Conservation (phyloP, 1,140 invertebrate species). For the Drosophila neocordata region DNA sequence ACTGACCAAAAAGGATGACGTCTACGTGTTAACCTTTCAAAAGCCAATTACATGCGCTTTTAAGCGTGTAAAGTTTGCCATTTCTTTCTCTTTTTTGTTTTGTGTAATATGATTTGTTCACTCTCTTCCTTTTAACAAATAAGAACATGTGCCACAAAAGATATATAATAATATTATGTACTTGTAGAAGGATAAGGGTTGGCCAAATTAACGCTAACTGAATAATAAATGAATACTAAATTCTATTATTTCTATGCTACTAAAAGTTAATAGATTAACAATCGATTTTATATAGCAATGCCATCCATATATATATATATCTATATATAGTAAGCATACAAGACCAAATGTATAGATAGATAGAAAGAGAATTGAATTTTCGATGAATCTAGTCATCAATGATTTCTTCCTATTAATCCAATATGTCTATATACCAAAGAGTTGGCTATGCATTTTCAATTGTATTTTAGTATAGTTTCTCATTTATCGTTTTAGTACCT, state of each 20-base stretch:
- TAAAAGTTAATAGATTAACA: no score
- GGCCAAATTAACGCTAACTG: no score
- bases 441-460: slow-evolving; percentile 9
- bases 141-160: neutral
- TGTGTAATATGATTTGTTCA: slow-evolving; percentile 75
- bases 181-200: neutral
- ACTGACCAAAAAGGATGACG: neutral
- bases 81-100: slow-evolving; percentile 3
- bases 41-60: slow-evolving; percentile 81
- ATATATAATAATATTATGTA: slow-evolving; percentile 18
- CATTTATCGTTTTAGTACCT: neutral
- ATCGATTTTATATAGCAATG: no score
- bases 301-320: no score
- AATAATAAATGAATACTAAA: no score
- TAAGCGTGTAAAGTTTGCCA: slow-evolving; percentile 76
- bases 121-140: slow-evolving; percentile 19
- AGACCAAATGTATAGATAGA: no score
- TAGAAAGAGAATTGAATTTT: no score
- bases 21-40: slow-evolving; percentile 76
- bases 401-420: no score
- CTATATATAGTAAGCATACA: no score
- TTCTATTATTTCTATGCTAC: no score
- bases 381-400: no score
- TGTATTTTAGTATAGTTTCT: neutral
- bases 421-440: neutral